Evolutionary conservation across 2,888 invertebrate genomes (phyloP).

Genomic region (Labia minor): DNA sequence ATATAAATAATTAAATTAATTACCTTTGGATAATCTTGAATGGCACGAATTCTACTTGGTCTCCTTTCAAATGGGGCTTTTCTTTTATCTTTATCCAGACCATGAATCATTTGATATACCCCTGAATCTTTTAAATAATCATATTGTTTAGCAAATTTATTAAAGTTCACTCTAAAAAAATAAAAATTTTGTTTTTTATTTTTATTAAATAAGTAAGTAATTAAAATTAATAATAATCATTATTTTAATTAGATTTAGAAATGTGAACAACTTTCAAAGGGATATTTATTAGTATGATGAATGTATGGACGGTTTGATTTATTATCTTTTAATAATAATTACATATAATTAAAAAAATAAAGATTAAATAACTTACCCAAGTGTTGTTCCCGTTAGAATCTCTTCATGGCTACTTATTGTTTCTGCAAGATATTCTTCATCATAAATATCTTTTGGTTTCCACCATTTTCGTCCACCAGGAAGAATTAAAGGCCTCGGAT

Average conservation of each 20-base stretch:
- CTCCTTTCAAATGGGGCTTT: not conserved
- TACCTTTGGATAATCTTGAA: slow-evolving; percentile 1
- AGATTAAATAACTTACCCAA: slow-evolving; percentile 72
- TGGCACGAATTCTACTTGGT: not conserved
- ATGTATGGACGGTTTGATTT: no score
- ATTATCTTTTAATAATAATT: no score
- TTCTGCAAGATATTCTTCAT: slow-evolving; percentile 79
- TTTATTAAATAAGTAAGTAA: no score
- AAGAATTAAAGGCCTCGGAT: slow-evolving; percentile 59
- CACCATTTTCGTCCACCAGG: slow-evolving; percentile 71
- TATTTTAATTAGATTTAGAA: not conserved
- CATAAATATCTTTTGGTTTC: slow-evolving; percentile 59
- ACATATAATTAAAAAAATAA: no score
- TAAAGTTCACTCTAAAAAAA: slow-evolving; percentile 70
- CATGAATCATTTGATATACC: slow-evolving; percentile 68
- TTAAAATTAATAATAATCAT: no score
- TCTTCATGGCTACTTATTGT: slow-evolving; percentile 76
- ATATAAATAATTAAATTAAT: no score
- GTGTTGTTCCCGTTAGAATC: slow-evolving; percentile 68
- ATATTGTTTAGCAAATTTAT: slow-evolving; percentile 76
- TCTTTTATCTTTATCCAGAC: slow-evolving; percentile 47
- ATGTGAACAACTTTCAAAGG: no score
- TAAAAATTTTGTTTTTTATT: slow-evolving; percentile 42
- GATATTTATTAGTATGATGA: no score
- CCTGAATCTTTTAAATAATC: slow-evolving; percentile 68